phyloP scores from a whole-genome alignment of 2,888 invertebrate species.

The Drosophila robusta region DNA sequence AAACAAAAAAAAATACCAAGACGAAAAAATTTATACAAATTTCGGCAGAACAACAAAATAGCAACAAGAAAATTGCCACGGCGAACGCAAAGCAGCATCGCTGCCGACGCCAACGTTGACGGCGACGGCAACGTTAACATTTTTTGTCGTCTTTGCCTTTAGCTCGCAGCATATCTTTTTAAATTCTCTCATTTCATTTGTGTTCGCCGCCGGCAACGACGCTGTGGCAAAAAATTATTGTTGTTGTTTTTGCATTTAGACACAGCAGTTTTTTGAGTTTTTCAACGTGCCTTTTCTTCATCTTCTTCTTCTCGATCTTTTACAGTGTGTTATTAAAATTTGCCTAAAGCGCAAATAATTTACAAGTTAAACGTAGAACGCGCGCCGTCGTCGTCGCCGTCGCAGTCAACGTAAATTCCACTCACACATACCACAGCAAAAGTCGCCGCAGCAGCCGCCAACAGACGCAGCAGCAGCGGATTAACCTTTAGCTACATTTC shows the following conservation, averaged over 20 bases:
- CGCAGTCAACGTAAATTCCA: constrained; percentile 66
- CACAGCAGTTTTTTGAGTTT: constrained; percentile 12
- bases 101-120: constrained; percentile 41
- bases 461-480: constrained; percentile 68
- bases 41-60: constrained; percentile 66
- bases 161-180: constrained; percentile 27
- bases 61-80: constrained; percentile 65
- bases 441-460: constrained; percentile 33
- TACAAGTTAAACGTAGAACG: constrained; percentile 61
- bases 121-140: constrained; percentile 29
- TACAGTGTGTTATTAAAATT: constrained; percentile 71
- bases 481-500: constrained; percentile 74
- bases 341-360: constrained; percentile 55
- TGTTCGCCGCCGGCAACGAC: constrained; percentile 60
- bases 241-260: constrained; percentile 16
- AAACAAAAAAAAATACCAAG: constrained; percentile 34
- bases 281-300: constrained; percentile 40
- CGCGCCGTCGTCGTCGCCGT: constrained; percentile 53
- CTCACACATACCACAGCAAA: constrained; percentile 73
- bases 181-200: constrained; percentile 46
- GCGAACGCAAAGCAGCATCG: constrained; percentile 53
- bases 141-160: constrained; percentile 34
- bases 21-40: constrained; percentile 49
- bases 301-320: constrained; percentile 65
- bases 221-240: constrained; percentile 41